Evolutionary conservation across 2,888 invertebrate genomes (phyloP), one percentile per base, ranked within the genome.

Genomic region (Polyommatus iphigenia): DNA sequence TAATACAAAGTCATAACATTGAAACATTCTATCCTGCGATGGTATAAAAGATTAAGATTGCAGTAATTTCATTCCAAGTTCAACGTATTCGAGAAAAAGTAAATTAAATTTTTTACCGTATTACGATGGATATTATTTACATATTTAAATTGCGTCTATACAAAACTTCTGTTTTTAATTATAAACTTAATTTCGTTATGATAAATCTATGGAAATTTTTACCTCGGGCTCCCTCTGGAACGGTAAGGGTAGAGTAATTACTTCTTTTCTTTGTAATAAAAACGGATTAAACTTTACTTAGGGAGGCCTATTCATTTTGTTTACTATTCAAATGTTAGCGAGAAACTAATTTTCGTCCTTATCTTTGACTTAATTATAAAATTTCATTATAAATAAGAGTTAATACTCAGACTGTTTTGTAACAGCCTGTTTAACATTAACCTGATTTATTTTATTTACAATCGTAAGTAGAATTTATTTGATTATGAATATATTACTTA

Each of bases 211-310:
- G 93, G 93, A 93, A 93, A 93, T 94, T 93, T 92, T 90, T 91
- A 93, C 92, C 93, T 94, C 91, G 86, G 85, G 89, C 85, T 89
- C 92, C 93, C 92, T 93, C 92, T 91, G 90, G 89, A 90, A 87
- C 88, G 89, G 90, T 90, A 92, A 92, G 91, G 93, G 93, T 91
- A 92, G 90, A 91, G 92, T 93, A 94, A 94, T 94, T 94, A 93
- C 93, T 93, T 94, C 92, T 93, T 93, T 94, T 93, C 93, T 93
- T 93, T 91, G 92, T 93, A 93, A 93, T 93, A 94, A 93, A 93
- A 94, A 92, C 92, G 92, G 93, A 94, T 94, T 94, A 93, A 94
- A 94, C 93, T 94, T 94, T 93, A 92, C 92, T 93, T 93, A 93
- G 92, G 92, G 91, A 88, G 87, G 90, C 87, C 90, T 90, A 93